Base-by-base conservation (phyloP, 53 echinoderm and acorn worm species). In the Echinarachnius parma region DNA sequence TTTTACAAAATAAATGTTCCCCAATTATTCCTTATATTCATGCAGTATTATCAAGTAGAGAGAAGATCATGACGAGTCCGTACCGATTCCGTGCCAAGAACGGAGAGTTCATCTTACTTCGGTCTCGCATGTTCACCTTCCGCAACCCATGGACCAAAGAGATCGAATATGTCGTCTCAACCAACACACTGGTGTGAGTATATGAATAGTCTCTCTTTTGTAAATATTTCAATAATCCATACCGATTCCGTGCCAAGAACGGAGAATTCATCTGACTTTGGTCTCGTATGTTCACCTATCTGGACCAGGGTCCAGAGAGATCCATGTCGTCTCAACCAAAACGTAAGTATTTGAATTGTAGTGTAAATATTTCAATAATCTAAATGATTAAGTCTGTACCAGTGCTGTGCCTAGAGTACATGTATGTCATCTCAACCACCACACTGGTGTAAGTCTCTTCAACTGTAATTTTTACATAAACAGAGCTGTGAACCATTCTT, bases 141-240 rank as follows among this genome's bases (percentile, higher is more conserved):
- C 83, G 93, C 11, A 93, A 93, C 59, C 93, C 93, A 0, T 93
- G 93, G 93, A 93, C 93, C 3, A 93, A 83, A 67, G 93, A 93
- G 46, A 86, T 93, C 9, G 93, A 93, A 71, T 93, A 90, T 34
- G 87, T 93, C 14, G 93, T 93, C 35, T 93, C 86, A 32, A 93
- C 90, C 4, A 93, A 93, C 67, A 90, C 93, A 24, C 46, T 86
- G 20, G 59, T 93, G 46, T 65, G 21, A 86, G 89, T 77, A 44
- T 27, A 13, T 19, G 9, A n/a, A n/a, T 7, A 9, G 39, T 39
- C 39, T 39, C 39, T 39, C 39, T 39, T 9, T 39, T 9, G 39
- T 39, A 7, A 39, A 9, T 13, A 39, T 39, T 13, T 39, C 13
- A 7, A 39, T n/a, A 84, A 77, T 23, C 46, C 79, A 4, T 93